phyloP scores from a whole-genome alignment of 2,113 vertebrate species.

The Cepphus grylle region DNA sequence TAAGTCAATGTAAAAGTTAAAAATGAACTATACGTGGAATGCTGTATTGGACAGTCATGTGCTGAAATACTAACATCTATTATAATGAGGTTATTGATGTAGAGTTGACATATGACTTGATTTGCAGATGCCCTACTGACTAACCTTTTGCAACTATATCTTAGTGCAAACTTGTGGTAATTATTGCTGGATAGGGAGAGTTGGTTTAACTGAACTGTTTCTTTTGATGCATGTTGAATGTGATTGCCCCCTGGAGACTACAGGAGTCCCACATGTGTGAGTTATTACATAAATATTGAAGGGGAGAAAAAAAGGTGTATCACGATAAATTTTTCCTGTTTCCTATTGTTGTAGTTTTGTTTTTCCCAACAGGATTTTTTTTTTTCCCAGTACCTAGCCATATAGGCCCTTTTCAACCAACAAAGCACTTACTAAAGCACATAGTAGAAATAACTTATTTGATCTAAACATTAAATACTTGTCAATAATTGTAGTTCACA shows the following conservation, averaged over 20 bases:
- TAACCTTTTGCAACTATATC: constrained; percentile 70
- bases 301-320: neutral
- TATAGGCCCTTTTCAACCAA: neutral
- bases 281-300: constrained; percentile 63
- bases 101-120: constrained; percentile 69
- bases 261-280: constrained; percentile 41
- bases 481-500: neutral
- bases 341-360: constrained; percentile 1
- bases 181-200: constrained; percentile 63
- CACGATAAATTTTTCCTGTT: neutral
- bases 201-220: constrained; percentile 54
- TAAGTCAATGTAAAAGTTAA: constrained; percentile 65
- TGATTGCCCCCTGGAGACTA: constrained; percentile 56
- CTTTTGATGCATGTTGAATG: constrained; percentile 63
- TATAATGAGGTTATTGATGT: constrained; percentile 75
- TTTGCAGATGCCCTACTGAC: constrained; percentile 70
- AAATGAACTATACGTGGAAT: constrained; percentile 51
- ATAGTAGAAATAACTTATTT: neutral
- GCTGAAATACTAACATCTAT: constrained; percentile 70
- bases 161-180: constrained; percentile 68
- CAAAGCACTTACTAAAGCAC: neutral
- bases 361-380: neutral
- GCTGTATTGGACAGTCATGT: constrained; percentile 57
- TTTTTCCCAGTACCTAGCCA: neutral
- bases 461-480: neutral